phyloP scores from a whole-genome alignment of 2,888 invertebrate species.

The Thereva unica region DNA sequence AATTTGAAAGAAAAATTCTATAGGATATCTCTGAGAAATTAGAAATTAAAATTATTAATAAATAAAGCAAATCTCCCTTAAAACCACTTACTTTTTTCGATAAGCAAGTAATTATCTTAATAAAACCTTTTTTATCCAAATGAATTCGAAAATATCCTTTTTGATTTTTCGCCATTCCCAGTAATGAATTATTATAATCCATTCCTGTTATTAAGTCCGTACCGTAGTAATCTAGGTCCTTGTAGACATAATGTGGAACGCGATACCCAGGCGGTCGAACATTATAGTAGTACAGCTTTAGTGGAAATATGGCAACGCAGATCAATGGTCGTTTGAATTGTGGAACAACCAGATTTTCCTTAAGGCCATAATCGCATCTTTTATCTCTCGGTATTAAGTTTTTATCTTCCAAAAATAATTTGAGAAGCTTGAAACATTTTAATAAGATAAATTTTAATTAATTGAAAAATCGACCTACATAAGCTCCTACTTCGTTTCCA shows the following conservation, averaged over 20 bases:
- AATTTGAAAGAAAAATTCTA: too few species aligned
- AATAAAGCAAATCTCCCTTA: too few species aligned
- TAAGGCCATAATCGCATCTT: constrained; percentile 43
- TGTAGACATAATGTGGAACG: not conserved
- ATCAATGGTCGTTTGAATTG: not conserved
- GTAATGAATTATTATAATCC: not conserved
- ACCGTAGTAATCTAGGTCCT: not conserved
- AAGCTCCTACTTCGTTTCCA: constrained; percentile 67
- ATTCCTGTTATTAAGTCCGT: constrained; percentile 1
- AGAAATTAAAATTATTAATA: too few species aligned
- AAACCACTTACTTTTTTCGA: too few species aligned
- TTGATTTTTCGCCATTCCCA: too few species aligned
- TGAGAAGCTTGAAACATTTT: not conserved
- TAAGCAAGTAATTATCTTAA: too few species aligned
- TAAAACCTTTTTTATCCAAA: too few species aligned
- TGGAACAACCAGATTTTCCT: constrained; percentile 58
- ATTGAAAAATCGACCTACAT: constrained; percentile 58
- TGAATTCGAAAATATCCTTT: too few species aligned
- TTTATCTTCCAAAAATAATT: constrained; percentile 4
- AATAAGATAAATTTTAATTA: not conserved
- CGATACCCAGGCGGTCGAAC: not conserved
- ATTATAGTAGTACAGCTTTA: not conserved
- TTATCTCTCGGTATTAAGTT: not conserved
- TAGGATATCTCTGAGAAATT: too few species aligned
- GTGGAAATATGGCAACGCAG: not conserved